These are phyloP conservation scores for Montipora capitata DNA, from an alignment of 92 coral and sea anemone genomes.

Conservation along the genomic window DNA sequence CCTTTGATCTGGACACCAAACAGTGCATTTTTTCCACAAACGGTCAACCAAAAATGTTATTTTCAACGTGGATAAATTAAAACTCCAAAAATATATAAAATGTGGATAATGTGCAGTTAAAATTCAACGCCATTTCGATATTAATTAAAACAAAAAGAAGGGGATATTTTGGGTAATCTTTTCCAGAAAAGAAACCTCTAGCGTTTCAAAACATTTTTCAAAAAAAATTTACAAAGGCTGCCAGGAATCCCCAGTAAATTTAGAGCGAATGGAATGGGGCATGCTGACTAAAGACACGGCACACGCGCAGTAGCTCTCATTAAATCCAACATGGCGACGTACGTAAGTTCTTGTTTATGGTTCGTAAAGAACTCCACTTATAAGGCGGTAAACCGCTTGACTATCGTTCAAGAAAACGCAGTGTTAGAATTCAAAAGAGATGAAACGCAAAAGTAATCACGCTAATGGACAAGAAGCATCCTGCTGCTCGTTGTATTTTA, in stretches of 20 bases:
- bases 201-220: too few species aligned
- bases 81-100: too few species aligned
- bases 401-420: constrained; percentile 43
- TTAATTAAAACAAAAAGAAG: too few species aligned
- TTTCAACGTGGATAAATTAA: background rate
- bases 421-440: constrained; percentile 17
- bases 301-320: constrained; percentile 55
- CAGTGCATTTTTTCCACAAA: too few species aligned
- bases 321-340: constrained; percentile 70
- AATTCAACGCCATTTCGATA: background rate
- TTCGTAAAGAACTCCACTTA: constrained; percentile 44
- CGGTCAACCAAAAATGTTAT: background rate
- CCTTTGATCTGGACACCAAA: too few species aligned
- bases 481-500: constrained; percentile 64
- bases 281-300: constrained; percentile 29
- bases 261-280: constrained; percentile 7
- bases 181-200: too few species aligned
- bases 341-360: constrained; percentile 35
- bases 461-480: constrained; percentile 50
- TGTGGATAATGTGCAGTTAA: background rate
- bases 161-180: too few species aligned
- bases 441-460: constrained; percentile 49
- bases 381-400: constrained; percentile 7
- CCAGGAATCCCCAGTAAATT: constrained; percentile 28
- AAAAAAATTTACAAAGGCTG: background rate